These are phyloP conservation scores for Acronicta leporina DNA, from an alignment of 2,888 invertebrate genomes.

Conservation along the genomic window DNA sequence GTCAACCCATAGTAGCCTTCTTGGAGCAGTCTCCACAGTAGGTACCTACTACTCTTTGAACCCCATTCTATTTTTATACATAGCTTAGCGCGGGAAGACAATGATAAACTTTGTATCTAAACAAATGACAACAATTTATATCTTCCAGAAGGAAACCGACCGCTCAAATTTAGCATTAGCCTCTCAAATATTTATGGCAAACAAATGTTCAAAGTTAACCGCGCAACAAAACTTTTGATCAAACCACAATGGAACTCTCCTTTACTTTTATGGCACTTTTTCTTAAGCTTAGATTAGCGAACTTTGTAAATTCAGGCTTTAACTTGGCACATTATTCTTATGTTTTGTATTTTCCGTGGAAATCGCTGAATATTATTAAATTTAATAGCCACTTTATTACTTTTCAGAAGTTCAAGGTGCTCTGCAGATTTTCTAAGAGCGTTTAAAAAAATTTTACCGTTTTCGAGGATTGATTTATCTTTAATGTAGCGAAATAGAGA, in stretches of 20 bases:
- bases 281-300: conserved; percentile 46
- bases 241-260: conserved; percentile 27
- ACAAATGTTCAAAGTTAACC: conserved; percentile 32
- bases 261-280: conserved; percentile 49
- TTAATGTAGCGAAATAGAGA: too few relatives aligned
- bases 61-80: neutral
- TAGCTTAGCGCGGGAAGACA: conserved; percentile 11
- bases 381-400: conserved; percentile 37
- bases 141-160: conserved; percentile 20
- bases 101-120: conserved; percentile 18
- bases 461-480: conserved; percentile 1
- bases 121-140: conserved; percentile 37
- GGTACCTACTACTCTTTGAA: too few relatives aligned
- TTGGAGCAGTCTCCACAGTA: too few relatives aligned
- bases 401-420: conserved; percentile 19
- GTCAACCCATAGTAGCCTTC: too few relatives aligned
- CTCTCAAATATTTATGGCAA: conserved; percentile 39
- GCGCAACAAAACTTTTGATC: conserved; percentile 26
- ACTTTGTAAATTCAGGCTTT: conserved; percentile 48
- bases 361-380: conserved; percentile 33
- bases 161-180: conserved; percentile 18
- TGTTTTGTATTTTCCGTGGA: conserved; percentile 37
- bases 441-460: conserved; percentile 10
- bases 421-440: neutral
- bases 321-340: conserved; percentile 50